Evolutionary conservation across 2,888 invertebrate species (phyloP).

Genomic region (Ethmia dodecea): DNA sequence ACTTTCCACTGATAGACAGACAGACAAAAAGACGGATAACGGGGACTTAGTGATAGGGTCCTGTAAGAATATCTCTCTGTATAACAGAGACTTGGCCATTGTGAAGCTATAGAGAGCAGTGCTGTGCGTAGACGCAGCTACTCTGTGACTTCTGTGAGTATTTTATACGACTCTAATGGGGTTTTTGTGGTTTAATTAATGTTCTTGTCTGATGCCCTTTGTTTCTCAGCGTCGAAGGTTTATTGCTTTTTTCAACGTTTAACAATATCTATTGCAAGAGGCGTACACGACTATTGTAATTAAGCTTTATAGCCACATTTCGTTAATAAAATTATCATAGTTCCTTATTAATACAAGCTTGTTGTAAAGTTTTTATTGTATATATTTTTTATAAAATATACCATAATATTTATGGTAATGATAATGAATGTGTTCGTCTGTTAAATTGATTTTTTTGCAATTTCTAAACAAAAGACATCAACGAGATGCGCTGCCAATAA

Average conservation of each 20-base stretch:
- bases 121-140: neutral
- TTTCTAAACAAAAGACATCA: no score
- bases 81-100: neutral
- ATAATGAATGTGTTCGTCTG: no score
- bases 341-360: no score
- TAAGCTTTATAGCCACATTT: neutral
- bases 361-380: neutral
- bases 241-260: constrained; percentile 24
- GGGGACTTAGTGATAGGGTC: no score
- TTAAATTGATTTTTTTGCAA: no score
- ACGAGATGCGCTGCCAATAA: no score
- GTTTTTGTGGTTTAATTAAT: constrained; percentile 47
- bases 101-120: no score
- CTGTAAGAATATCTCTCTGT: no score
- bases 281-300: neutral
- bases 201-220: constrained; percentile 27
- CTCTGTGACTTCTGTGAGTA: constrained; percentile 29
- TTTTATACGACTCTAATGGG: constrained; percentile 26
- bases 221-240: constrained; percentile 24
- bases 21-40: no score
- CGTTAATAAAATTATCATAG: neutral
- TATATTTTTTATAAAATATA: neutral
- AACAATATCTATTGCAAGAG: constrained; percentile 19
- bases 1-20: no score
- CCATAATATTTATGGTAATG: no score